These are phyloP conservation scores for Drosophila parvula DNA, from an alignment of 1,140 invertebrate species.

Conservation along the genomic window DNA sequence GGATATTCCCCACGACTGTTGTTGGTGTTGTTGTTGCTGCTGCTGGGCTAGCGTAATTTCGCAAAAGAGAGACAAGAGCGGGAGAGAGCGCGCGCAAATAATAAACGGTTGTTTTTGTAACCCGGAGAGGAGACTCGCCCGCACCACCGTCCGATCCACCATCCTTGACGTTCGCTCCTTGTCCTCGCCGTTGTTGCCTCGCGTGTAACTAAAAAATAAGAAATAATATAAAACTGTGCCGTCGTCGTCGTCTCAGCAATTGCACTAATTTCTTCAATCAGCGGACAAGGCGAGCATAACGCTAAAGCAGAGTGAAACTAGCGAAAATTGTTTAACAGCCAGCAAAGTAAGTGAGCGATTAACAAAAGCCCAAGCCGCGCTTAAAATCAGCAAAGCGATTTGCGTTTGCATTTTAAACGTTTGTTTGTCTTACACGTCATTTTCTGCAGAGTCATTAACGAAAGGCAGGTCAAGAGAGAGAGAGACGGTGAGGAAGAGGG, in stretches of 20 bases:
- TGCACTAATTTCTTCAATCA: conserved; percentile 81
- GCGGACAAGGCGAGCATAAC: conserved; percentile 69
- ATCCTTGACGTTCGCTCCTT: conserved; percentile 52
- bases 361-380: conserved; percentile 62
- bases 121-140: conserved; percentile 32
- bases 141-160: conserved; percentile 40
- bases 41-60: conserved; percentile 70
- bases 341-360: conserved; percentile 51
- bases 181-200: conserved; percentile 43
- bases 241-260: conserved; percentile 71
- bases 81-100: conserved; percentile 47
- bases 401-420: conserved; percentile 36
- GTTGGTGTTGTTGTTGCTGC: conserved; percentile 52
- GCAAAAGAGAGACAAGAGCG: conserved; percentile 44
- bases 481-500: conserved; percentile 14
- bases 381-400: conserved; percentile 55
- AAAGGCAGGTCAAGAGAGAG: conserved; percentile 69
- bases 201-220: conserved; percentile 72
- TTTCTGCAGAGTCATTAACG: conserved; percentile 69
- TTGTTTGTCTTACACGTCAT: conserved; percentile 52
- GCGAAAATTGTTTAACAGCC: conserved; percentile 76
- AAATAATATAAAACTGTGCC: conserved; percentile 52
- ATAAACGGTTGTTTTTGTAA: conserved; percentile 53
- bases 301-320: conserved; percentile 73
- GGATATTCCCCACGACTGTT: conserved; percentile 61